Conservation (phyloP, 2,113 vertebrate genomes). For the Platanista minor region DNA sequence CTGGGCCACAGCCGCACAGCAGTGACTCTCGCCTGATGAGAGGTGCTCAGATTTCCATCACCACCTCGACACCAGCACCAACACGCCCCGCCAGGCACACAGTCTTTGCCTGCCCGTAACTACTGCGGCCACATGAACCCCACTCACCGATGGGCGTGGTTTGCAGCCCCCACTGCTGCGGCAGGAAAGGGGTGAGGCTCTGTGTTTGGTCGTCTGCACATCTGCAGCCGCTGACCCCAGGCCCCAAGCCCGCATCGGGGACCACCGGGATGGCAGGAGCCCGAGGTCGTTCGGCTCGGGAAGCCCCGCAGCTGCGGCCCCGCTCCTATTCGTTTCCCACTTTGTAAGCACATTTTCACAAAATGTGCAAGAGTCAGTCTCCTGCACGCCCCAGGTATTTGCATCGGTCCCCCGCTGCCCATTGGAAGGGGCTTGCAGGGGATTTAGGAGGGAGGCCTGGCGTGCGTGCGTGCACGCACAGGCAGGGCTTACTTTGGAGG, state of each 20-base stretch:
- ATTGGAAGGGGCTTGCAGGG: rapidly evolving
- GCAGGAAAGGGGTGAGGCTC: neutral
- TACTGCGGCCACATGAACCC: neutral
- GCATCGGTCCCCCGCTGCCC: rapidly evolving
- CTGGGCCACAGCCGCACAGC: neutral
- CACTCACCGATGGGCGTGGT: neutral
- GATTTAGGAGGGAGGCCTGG: too few species aligned
- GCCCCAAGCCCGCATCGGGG: neutral
- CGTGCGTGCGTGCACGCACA: rapidly evolving
- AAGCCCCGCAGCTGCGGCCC: neutral
- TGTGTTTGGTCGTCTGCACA: rapidly evolving
- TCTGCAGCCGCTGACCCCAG: neutral
- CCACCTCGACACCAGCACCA: neutral
- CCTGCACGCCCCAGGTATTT: rapidly evolving
- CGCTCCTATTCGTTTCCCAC: rapidly evolving
- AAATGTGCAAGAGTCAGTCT: too few species aligned
- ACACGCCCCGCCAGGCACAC: neutral
- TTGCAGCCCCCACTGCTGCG: neutral
- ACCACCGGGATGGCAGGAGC: neutral
- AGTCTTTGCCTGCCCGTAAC: neutral
- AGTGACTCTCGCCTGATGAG: rapidly evolving
- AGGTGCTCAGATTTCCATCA: neutral
- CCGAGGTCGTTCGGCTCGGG: rapidly evolving
- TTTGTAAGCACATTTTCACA: rapidly evolving
- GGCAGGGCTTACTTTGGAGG: neutral